A percentile compares a stretch with the other conserved stretches of the same genome.
These are phyloP conservation scores for Lampris incognitus DNA, from an alignment of 2,113 vertebrate genomes.

Conservation along the genomic window DNA sequence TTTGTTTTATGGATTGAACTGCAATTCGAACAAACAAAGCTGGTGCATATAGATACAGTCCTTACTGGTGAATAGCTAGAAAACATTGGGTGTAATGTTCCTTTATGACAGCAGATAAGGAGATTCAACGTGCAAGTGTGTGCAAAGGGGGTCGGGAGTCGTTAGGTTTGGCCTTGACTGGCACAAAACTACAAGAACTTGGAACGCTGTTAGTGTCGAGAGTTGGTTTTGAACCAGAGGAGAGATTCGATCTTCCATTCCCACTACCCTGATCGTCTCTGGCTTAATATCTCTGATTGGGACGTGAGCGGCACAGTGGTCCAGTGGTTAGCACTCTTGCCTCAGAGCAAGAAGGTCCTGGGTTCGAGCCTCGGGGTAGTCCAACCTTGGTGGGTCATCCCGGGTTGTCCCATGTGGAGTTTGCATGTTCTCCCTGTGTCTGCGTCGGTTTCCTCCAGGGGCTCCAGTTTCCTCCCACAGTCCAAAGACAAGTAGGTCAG, in stretches of 20 bases:
- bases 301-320: too few relatives aligned
- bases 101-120: neutral
- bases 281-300: neutral
- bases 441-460: too few relatives aligned
- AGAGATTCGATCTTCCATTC: neutral
- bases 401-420: too few relatives aligned
- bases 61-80: conserved; percentile 17
- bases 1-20: conserved; percentile 19
- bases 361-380: too few relatives aligned
- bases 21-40: conserved; percentile 6
- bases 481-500: too few relatives aligned
- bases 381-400: too few relatives aligned
- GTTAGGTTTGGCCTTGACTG: neutral
- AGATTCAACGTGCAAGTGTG: too few relatives aligned
- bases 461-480: too few relatives aligned
- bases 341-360: neutral
- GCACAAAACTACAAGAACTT: neutral
- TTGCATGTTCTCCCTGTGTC: too few relatives aligned
- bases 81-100: conserved; percentile 17
- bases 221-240: neutral
- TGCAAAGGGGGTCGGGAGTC: neutral
- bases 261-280: neutral
- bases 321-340: neutral
- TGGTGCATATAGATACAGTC: neutral
- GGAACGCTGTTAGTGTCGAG: neutral